Conservation (phyloP, 2,113 vertebrate species). For the Trematocara stigmaticum region DNA sequence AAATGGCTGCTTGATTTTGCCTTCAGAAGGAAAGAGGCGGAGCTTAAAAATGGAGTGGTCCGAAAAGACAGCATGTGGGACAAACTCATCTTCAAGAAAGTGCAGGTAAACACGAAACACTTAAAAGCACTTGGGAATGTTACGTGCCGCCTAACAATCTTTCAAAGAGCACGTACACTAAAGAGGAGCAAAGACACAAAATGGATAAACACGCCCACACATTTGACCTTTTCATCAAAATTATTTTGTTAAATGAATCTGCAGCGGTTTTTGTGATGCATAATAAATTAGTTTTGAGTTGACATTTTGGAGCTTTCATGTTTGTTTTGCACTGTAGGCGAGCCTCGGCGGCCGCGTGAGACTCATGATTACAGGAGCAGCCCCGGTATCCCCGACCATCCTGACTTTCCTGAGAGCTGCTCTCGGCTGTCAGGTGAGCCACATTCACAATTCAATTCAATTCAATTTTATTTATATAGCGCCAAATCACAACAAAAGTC, state of each 20-base stretch:
- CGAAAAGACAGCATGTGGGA: conserved; percentile 95
- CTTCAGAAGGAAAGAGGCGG: conserved; percentile 89
- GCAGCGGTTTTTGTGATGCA: not conserved
- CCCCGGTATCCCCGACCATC: conserved; percentile 89
- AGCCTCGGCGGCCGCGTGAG: conserved; percentile 89
- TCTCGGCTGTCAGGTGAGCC: conserved; percentile 92
- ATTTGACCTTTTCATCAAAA: not conserved
- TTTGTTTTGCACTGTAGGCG: conserved; percentile 64
- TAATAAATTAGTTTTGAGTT: not conserved
- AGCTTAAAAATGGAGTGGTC: conserved; percentile 86
- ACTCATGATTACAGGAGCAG: conserved; percentile 92
- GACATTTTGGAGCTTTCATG: not conserved
- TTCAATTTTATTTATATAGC: no score
- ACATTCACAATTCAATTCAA: not conserved
- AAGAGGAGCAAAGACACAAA: not conserved
- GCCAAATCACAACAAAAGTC: no score
- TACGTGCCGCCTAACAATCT: not conserved
- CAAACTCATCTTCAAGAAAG: conserved; percentile 91
- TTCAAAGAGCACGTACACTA: rapidly evolving
- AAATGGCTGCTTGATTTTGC: conserved; percentile 92
- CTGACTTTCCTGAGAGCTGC: conserved; percentile 89
- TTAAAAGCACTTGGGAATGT: not conserved
- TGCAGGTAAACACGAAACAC: conserved; percentile 79
- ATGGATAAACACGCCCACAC: not conserved
- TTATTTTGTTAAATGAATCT: not conserved